Evolutionary conservation across 2,888 invertebrate genomes (phyloP).

Genomic region (Uropetala carovei): DNA sequence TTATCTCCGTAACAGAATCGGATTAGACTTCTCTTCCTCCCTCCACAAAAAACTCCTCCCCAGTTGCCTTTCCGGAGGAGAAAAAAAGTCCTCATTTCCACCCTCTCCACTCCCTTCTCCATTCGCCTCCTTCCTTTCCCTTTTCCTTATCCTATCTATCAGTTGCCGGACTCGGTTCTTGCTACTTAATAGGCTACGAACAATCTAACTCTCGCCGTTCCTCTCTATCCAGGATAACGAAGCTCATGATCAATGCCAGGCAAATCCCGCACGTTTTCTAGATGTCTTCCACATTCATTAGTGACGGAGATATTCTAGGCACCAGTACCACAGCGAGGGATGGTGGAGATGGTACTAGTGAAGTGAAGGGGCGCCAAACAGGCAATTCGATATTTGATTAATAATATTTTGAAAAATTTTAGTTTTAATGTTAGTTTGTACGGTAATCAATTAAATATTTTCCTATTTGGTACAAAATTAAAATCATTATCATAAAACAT

Average conservation of each 20-base stretch:
- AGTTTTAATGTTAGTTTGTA: no score
- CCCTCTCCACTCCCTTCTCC: not conserved
- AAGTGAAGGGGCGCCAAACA: no score
- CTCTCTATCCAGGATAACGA: not conserved
- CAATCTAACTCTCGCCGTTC: not conserved
- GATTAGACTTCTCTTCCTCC: slow-evolving; percentile 47
- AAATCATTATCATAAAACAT: no score
- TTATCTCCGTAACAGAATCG: slow-evolving; percentile 58
- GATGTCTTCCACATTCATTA: no score
- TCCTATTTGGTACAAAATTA: no score
- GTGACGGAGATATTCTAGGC: no score
- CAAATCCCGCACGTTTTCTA: not conserved
- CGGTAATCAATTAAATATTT: no score
- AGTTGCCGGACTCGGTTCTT: not conserved
- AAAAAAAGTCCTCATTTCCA: slow-evolving; percentile 42
- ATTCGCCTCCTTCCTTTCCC: not conserved
- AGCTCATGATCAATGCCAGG: not conserved
- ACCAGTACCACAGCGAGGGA: no score
- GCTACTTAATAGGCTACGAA: slow-evolving; percentile 7
- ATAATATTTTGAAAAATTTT: no score
- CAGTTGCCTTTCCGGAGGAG: not conserved
- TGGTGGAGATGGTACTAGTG: no score
- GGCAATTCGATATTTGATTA: no score
- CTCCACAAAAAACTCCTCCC: not conserved
- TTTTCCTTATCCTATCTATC: not conserved